Evolutionary conservation across 2,888 invertebrate species (phyloP), one percentile per base, ranked within the genome.

Genomic region (Zygogramma bicolorata): DNA sequence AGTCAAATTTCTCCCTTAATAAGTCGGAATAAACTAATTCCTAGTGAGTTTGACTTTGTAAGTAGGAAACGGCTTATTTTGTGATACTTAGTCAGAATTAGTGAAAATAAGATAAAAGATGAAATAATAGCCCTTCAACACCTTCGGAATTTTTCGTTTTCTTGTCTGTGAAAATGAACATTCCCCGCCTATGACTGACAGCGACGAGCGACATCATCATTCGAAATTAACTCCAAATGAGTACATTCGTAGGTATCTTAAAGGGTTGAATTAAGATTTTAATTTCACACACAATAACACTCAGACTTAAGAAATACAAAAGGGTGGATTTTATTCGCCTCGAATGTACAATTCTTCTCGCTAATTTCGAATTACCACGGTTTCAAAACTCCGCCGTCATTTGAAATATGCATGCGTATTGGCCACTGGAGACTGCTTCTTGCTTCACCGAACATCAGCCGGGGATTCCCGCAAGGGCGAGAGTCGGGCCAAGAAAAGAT

Each of bases 271-370:
- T 84, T 84, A 84, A 84, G 78, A 83, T 85, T 87, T 86, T 87
- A 87, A 87, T 87, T 87, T 87, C 87, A 87, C 87, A 87, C 87
- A 84, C 87, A 87, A 87, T 87, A 87, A 86, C 86, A 81, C 82
- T 75, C 82, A 78, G 78, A 79, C 79, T 78, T 81, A 84, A 84
- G 82, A 83, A 84, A 83, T 75, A 77, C 77, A 80, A 83, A 85
- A 84, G 84, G 85, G 84, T 82, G 75, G 75, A 76, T 85, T 87
- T 87, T 86, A 86, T 86, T 77, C 80, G 84, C 83, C 86, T 86
- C 86, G 71, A 81, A 82, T 78, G 86, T 82, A 80, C 84, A 76
- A 85, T 87, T 86, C 85, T 84, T 84, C 81, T 82, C 79, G 81
- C 83, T 83, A 84, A 84, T 86, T 85, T 83, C 83, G 77, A 84